Conservation (phyloP, 2,113 vertebrate species). For the Zonotrichia leucophrys region DNA sequence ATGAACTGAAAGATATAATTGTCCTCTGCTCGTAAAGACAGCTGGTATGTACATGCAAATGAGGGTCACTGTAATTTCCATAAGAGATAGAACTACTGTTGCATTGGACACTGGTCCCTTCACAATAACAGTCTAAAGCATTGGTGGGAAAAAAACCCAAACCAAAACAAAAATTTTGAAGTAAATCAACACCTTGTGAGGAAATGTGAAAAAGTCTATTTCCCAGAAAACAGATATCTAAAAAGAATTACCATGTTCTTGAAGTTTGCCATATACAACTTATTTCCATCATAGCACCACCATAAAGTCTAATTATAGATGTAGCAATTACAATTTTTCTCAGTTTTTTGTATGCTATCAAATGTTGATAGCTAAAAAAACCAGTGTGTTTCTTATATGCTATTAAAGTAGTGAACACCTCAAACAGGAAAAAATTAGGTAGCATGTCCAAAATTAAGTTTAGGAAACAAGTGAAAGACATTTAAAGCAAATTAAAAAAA, state of each 20-base stretch:
- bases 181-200: neutral
- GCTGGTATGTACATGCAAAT: conserved; percentile 41
- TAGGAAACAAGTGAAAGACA: neutral
- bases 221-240: neutral
- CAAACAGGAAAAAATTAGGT: neutral
- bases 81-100: neutral
- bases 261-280: neutral
- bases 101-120: neutral
- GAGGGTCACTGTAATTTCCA: conserved; percentile 29
- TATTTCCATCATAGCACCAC: neutral
- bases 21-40: conserved; percentile 44
- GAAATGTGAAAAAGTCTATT: neutral
- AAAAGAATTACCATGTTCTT: neutral
- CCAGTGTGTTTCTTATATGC: neutral
- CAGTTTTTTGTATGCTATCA: neutral
- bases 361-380: neutral
- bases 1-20: conserved; percentile 39
- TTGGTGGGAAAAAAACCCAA: neutral
- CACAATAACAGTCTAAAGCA: neutral
- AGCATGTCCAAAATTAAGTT: neutral
- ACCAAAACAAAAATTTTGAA: neutral
- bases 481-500: neutral
- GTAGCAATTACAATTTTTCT: neutral
- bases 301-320: neutral
- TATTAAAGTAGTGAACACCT: neutral